A percentile compares a stretch with the other conserved stretches of the same genome.
phyloP scores from a whole-genome alignment of 1,140 invertebrate species.

The Drosophila kikkawai region DNA sequence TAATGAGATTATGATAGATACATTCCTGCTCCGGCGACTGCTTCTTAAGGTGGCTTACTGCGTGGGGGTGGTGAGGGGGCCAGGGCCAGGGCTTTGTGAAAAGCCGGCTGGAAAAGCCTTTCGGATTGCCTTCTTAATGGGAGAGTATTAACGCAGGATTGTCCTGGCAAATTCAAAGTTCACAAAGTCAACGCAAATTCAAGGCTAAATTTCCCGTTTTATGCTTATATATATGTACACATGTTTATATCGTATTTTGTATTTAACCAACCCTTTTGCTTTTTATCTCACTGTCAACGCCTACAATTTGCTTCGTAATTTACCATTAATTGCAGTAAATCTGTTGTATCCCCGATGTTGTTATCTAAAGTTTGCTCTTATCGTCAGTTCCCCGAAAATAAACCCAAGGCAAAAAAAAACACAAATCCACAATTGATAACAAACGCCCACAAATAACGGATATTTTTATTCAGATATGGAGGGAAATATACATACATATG shows the following conservation, averaged over 20 bases:
- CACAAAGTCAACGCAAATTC: constrained; percentile 38
- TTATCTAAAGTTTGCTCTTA: constrained; percentile 32
- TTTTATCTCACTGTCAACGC: constrained; percentile 33
- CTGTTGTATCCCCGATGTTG: constrained; percentile 13
- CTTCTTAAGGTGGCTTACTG: constrained; percentile 47
- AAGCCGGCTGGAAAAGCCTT: constrained; percentile 43
- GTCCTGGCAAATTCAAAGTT: constrained; percentile 36
- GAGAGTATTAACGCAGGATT: constrained; percentile 47
- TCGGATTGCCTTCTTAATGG: constrained; percentile 45
- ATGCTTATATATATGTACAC: not conserved
- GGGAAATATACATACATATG: not conserved
- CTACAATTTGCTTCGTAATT: constrained; percentile 34
- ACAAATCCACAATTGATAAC: constrained; percentile 31
- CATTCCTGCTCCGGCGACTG: constrained; percentile 38
- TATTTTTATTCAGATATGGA: constrained; percentile 5
- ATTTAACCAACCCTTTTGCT: constrained; percentile 3
- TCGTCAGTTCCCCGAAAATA: constrained; percentile 29
- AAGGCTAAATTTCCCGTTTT: constrained; percentile 5
- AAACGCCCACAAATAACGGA: constrained; percentile 37
- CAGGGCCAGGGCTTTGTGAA: constrained; percentile 20
- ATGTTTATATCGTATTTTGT: not conserved
- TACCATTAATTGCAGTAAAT: constrained; percentile 40
- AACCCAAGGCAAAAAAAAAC: constrained; percentile 12
- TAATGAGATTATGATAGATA: constrained; percentile 56
- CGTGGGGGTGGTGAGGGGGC: not conserved